Conservation (phyloP, 2,113 vertebrate species). For the Xenopus tropicalis region UCB_Xtro_10.0 CM004445.2:30734501-30735000, state of each 20-base stretch:
- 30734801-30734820: conserved; percentile 33
- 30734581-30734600: conserved; percentile 28
- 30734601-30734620: conserved; percentile 27
- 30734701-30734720: conserved; percentile 27
- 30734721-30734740: conserved; percentile 13
- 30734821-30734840: conserved; percentile 28
- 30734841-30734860: not conserved
- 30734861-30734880: conserved; percentile 14
- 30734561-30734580: conserved; percentile 30
- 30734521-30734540: conserved; percentile 36
- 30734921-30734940: not conserved
- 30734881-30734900: conserved; percentile 1
- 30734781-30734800: not conserved
- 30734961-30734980: no score
- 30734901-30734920: not conserved
- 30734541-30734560: conserved; percentile 37
- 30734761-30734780: conserved; percentile 1
- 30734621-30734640: conserved; percentile 45
- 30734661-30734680: conserved; percentile 11
- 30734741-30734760: conserved; percentile 8
- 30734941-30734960: not conserved
- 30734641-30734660: conserved; percentile 37
- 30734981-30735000: no score
- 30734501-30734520: conserved; percentile 38
- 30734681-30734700: conserved; percentile 29